phyloP scores from a whole-genome alignment of 2,797 vertebrate genomes.

The Macroramphosus scolopax region DNA sequence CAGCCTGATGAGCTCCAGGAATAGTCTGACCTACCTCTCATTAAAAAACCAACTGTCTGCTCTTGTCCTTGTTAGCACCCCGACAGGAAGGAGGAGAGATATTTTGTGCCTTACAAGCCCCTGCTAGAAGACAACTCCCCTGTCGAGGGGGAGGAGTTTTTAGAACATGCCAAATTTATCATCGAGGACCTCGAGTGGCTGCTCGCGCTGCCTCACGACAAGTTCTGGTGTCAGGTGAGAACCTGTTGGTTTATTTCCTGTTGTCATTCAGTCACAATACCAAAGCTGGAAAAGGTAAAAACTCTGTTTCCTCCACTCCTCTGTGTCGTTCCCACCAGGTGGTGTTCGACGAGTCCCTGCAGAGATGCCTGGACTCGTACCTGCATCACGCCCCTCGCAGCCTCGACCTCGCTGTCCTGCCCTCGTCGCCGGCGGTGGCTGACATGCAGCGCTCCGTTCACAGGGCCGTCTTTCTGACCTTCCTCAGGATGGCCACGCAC shows the following conservation, averaged over 20 bases:
- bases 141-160: slow-evolving; percentile 87
- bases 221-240: slow-evolving; percentile 96
- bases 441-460: slow-evolving; percentile 85
- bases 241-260: background rate
- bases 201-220: slow-evolving; percentile 89
- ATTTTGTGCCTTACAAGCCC: slow-evolving; percentile 88
- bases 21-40: no score
- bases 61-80: slow-evolving; percentile 80
- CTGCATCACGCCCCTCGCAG: slow-evolving; percentile 83
- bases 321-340: slow-evolving; percentile 82
- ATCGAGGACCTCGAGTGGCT: slow-evolving; percentile 92
- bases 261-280: no score
- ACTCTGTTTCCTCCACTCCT: no score
- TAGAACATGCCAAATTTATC: slow-evolving; percentile 88
- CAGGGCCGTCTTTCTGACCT: slow-evolving; percentile 85
- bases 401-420: slow-evolving; percentile 72
- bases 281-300: no score
- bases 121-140: slow-evolving; percentile 78
- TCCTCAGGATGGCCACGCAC: slow-evolving; percentile 95
- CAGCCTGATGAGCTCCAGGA: no score
- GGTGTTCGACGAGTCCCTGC: slow-evolving; percentile 91
- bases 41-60: background rate
- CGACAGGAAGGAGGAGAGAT: slow-evolving; percentile 84
- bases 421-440: slow-evolving; percentile 73
- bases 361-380: slow-evolving; percentile 92